Base-by-base conservation (phyloP, 2,888 invertebrate species). In the Sussaba pulchella region DNA sequence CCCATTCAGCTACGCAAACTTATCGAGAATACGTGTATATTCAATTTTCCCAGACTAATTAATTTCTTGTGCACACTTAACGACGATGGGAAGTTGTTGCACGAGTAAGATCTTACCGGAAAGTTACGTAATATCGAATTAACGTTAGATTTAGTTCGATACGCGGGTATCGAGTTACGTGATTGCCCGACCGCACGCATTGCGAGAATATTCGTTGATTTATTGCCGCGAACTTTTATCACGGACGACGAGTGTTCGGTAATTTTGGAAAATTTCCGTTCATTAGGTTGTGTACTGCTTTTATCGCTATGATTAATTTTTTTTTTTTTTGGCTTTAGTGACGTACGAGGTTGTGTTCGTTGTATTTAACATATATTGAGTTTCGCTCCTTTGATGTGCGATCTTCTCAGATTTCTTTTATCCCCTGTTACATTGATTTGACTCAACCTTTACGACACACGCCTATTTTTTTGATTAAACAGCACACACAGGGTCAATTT, bases 61-160 rank as follows among this genome's bases (percentile, higher is more conserved):
- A 76, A 76, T 69, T 76, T 59, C 69, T 61, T 52, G 69, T 76
- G 67, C 67, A 77, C 54, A 77, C 71, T 71, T 77, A 66, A 63
- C 63, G 39, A 12, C 26, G 24, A n/a, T 24, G 12, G 5, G 14
- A 31, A 31, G 31, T 31, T 31, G 31, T 26, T 17, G 26, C 45
- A 26, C 54, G 43, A 17, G 41, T 21, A 12, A 9, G 26, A 36
- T 14, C n/a, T 41, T 57, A 5, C 31, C 47, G 31, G 24, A n/a
- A 63, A 63, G 41, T 72, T 19, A 36, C 47, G 19, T 63, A 39
- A 41, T 21, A 63, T 47, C 31, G n/a, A 54, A 52, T 75, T 26
- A 45, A 75, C 52, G 47, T 31, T 47, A 31, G 39, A 59, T 31
- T 6, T 2, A 59, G 67, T 17, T 52, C 19, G 41, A 12, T 57